Percentiles rank a stretch among this genome's conserved stretches.
Evolutionary conservation across 2,113 vertebrate genomes (phyloP).

Genomic region (Plestiodon gilberti): DNA sequence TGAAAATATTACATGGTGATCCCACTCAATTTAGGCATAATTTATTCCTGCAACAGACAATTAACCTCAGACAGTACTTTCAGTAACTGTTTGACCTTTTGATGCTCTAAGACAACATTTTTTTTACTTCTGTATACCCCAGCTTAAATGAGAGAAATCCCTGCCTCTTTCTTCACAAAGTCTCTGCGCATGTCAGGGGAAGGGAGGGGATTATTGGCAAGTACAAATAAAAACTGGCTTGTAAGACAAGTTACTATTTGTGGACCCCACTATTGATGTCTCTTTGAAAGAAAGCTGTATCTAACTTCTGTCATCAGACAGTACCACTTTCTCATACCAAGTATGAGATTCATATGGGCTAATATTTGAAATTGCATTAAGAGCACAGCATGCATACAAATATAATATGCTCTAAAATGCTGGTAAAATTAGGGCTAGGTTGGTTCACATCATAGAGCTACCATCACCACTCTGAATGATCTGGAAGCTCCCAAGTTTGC

Average conservation of each 20-base stretch:
- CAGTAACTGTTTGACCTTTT: no score
- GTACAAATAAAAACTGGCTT: neutral
- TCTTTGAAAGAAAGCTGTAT: neutral
- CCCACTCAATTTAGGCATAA: no score
- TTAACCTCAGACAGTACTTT: no score
- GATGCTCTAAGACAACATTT: no score
- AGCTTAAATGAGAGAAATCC: no score
- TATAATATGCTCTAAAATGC: neutral
- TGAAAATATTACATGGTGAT: no score
- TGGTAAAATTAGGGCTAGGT: neutral
- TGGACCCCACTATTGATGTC: neutral
- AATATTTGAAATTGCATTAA: neutral
- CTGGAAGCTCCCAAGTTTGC: neutral
- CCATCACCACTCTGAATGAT: neutral
- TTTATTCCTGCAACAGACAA: no score
- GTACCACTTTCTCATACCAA: neutral
- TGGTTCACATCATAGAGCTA: neutral
- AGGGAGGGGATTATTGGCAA: no score
- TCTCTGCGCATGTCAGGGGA: no score
- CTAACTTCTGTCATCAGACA: neutral
- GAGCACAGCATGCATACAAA: neutral
- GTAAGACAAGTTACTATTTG: neutral
- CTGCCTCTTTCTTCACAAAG: no score
- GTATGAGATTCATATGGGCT: neutral
- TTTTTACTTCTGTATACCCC: no score